Evolutionary conservation across 2,888 invertebrate genomes (phyloP), one percentile per base, ranked within the genome.

Genomic region (Pyrrhosoma nymphula): DNA sequence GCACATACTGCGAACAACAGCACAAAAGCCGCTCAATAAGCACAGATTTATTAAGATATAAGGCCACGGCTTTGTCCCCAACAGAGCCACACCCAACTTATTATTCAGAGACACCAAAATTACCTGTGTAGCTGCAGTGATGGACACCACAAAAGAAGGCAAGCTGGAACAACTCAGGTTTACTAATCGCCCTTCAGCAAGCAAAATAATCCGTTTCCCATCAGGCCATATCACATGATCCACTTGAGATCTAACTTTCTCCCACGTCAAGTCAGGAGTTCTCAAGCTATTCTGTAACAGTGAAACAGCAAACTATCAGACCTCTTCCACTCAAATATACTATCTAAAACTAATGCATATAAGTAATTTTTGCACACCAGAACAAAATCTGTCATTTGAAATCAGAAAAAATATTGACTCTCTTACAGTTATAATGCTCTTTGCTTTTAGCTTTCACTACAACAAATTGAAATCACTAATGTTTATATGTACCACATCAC

Each of bases 171-270:
- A 99, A 96, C 99, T 99, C 96, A 99, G 97, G 97, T 99, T 99
- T 95, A 99, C 99, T 95, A 99, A 98, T 10, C 99, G 98, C 75
- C 99, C 99, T 97, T 99, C 99, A 0, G 99, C 99, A 95, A 99
- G 97, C 35, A 99, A 97, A 95, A 99, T 98, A 96, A 99, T 99
- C 95, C 99, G 98, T 97, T 99, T 99, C 95, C 99, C 99, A 97
- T 99, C 99, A 20, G 99, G 99, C 99, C 99, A 99, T 96, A 99
- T 99, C 96, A 99, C 99, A 97, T 99, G 99, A 97, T 99, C 99
- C 89, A 99, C 99, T 97, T 99, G 99, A 56, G 99, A 99, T 95
- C 99, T 98, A 0, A 99, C 99, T 96, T 99, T 98, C 97, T 99
- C 99, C 99, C 99, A 99, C 95, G 99, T 98, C 96, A 99, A 97